Base-by-base conservation (phyloP, 2,888 invertebrate species). In the Ariolimax columbianus region DNA sequence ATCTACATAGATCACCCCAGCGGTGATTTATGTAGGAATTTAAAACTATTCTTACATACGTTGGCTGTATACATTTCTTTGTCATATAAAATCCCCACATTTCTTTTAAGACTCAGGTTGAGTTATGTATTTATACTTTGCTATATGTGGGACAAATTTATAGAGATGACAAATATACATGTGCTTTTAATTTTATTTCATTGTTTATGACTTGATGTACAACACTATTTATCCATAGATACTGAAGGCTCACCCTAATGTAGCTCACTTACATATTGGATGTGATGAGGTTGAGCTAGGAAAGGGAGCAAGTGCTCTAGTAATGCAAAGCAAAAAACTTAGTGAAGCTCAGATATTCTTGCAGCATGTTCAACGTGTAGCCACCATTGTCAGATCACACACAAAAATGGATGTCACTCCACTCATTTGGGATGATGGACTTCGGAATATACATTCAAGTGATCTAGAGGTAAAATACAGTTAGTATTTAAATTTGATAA, bases 371-470 rank as follows among this genome's bases (percentile, higher is more conserved):
- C 95, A 95, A 47, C 79, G 83, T 51, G 87, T 89, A 23, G 89
- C 88, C 26, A 77, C 63, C 30, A 81, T 85, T 68, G 81, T 85
- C 9, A 55, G 2, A 70, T 77, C 19, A 59, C 88, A 23, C 66
- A 66, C 40, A 93, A 75, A 70, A 40, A 89, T 91, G 0, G 94
- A 95, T n/a, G 92, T 96, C 40, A 95, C 95, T 38, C 95, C 96
- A 0, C 95, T 97, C 86, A 96, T 97, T 89, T 97, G 97, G 97
- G 97, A 97, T 91, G 97, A 97, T 92, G 96, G 97, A 96, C 93
- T 97, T 83, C 94, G 97, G 0, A 96, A 96, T 89, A 95, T 96
- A 88, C 95, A 96, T 1, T 93, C 95, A 75, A 95, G 95, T 87
- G 80, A 55, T 26, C 19, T 78, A 66, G 43, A 78, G 78, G 78